phyloP scores from a whole-genome alignment of 2,113 vertebrate genomes.

The Spizaetus ornatus region DNA sequence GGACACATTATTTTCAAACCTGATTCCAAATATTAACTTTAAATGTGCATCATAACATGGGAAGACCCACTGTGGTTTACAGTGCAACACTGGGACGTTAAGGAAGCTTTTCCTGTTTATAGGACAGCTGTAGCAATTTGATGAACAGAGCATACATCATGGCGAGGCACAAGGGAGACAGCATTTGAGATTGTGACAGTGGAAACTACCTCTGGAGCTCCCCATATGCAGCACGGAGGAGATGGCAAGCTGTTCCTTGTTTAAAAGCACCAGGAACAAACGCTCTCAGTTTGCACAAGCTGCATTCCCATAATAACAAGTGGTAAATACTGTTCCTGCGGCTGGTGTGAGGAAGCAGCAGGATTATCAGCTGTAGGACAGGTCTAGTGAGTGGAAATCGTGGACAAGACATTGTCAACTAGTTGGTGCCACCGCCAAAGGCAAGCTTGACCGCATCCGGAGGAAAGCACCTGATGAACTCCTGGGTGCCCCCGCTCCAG shows the following conservation, averaged over 20 bases:
- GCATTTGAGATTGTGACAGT: conserved; percentile 36
- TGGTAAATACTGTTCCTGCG: not conserved
- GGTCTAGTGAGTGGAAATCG: not conserved
- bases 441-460: not conserved
- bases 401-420: not conserved
- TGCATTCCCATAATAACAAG: conserved; percentile 1
- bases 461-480: conserved; percentile 9
- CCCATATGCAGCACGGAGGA: not conserved
- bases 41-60: not conserved
- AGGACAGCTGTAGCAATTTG: conserved; percentile 38
- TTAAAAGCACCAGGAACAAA: conserved; percentile 37
- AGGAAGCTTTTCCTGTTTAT: conserved; percentile 33
- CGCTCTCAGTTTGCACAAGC: not conserved
- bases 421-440: not conserved
- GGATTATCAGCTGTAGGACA: not conserved
- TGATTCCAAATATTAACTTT: conserved; percentile 42
- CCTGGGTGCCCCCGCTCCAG: not conserved
- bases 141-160: conserved; percentile 31
- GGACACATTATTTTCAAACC: conserved; percentile 25
- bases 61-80: not conserved
- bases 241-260: conserved; percentile 38
- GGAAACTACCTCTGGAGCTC: conserved; percentile 56
- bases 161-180: conserved; percentile 28
- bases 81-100: conserved; percentile 4
- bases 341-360: not conserved